Evolutionary conservation across 2,797 vertebrate species (phyloP).

Genomic region (Cichlasoma orientale): DNA sequence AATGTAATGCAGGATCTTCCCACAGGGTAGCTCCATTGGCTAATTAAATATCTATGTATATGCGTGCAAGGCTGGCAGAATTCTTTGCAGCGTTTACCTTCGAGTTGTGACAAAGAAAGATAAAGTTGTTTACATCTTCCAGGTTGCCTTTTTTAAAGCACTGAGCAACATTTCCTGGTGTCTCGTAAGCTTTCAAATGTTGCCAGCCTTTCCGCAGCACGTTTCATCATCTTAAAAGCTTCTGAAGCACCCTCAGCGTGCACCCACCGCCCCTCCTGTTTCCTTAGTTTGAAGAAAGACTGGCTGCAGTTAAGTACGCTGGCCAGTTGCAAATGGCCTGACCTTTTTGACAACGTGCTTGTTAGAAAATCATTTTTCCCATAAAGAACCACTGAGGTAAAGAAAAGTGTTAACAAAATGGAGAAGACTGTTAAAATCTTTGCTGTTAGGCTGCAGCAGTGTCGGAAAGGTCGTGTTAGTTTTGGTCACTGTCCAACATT

Average conservation of each 20-base stretch:
- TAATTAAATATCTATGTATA: background rate
- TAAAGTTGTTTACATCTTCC: background rate
- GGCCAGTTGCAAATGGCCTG: background rate
- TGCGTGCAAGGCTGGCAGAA: background rate
- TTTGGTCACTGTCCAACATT: conserved; percentile 18
- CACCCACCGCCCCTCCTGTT: background rate
- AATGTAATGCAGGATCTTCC: background rate
- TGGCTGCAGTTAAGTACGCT: background rate
- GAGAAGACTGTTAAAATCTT: background rate
- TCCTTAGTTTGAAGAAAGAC: background rate
- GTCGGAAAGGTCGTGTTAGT: conserved; percentile 29
- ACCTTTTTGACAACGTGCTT: background rate
- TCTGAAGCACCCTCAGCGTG: background rate
- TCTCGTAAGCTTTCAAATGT: background rate
- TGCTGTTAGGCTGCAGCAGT: background rate
- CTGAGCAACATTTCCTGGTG: background rate
- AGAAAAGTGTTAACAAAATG: background rate
- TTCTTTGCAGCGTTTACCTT: background rate
- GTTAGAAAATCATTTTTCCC: background rate
- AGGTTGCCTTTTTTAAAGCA: background rate
- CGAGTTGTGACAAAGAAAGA: background rate
- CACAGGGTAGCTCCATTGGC: background rate
- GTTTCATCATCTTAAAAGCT: background rate
- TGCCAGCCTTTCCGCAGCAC: background rate
- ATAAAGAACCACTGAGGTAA: background rate